phyloP scores from a whole-genome alignment of 35 echinoderm and acorn worm species.

The Heliocidaris erythrogramma region DNA sequence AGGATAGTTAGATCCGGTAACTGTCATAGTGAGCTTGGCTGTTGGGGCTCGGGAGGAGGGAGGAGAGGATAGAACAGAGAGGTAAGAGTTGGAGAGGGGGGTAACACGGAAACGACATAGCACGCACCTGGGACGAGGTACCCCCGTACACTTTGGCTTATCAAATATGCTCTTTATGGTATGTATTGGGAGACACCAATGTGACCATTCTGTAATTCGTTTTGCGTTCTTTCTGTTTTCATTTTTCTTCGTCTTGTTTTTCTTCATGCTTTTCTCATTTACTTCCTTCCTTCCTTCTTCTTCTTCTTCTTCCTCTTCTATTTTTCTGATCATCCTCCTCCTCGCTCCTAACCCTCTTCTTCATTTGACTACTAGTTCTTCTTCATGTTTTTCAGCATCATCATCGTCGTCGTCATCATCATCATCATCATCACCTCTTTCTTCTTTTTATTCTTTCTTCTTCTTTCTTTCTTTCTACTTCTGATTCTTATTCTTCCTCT shows the following conservation, averaged over 20 bases:
- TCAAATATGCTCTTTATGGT: neutral
- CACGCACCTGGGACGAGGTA: neutral
- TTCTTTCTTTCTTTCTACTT: no score
- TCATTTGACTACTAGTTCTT: no score
- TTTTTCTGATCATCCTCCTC: neutral
- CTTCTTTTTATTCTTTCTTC: neutral
- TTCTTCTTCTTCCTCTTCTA: neutral
- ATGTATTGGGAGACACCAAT: neutral
- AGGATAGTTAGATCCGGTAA: neutral
- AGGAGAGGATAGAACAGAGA: neutral
- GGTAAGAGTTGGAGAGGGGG: no score
- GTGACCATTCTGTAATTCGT: neutral
- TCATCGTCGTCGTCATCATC: neutral
- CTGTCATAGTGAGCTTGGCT: neutral
- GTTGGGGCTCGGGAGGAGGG: neutral
- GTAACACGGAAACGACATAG: no score
- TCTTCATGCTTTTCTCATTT: neutral
- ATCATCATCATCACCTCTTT: neutral
- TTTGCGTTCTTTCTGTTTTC: neutral
- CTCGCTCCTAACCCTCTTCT: neutral
- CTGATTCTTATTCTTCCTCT: no score
- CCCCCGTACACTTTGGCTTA: neutral
- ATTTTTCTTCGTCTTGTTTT: neutral
- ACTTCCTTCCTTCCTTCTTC: neutral
- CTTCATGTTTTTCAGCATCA: no score